These are phyloP conservation scores for Aphelocoma coerulescens DNA, from an alignment of 2,113 vertebrate genomes.

Conservation along the genomic window DNA sequence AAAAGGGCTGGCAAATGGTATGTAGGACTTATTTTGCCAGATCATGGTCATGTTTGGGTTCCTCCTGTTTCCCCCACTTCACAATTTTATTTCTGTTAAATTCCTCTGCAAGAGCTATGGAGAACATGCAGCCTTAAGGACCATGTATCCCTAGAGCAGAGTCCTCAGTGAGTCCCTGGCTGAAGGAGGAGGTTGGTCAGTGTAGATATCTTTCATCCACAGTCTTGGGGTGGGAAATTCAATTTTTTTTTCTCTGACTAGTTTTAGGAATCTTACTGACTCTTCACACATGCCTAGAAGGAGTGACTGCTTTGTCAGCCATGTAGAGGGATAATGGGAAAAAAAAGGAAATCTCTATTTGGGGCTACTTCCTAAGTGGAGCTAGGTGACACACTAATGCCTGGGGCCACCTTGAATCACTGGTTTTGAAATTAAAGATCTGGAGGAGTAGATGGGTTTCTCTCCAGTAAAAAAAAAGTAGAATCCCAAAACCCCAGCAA, in stretches of 20 bases:
- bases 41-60: neutral
- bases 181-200: neutral
- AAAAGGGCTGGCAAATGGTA: neutral
- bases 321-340: neutral
- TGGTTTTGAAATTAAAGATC: neutral
- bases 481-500: neutral
- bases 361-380: neutral
- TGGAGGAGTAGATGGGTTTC: neutral
- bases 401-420: neutral
- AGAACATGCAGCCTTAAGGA: neutral
- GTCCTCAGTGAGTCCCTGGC: neutral
- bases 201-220: neutral
- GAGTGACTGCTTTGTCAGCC: neutral
- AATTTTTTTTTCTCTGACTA: neutral
- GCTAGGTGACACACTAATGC: neutral
- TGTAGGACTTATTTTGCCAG: neutral
- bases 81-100: neutral
- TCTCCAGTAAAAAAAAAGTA: neutral
- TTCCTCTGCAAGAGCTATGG: neutral
- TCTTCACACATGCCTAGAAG: neutral
- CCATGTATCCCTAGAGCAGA: neutral
- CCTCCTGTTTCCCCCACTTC: neutral
- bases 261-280: neutral
- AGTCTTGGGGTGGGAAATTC: neutral
- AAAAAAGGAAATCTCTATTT: neutral